Conservation (phyloP, 2,888 invertebrate species). For the Trissolcus brochymenae region DNA sequence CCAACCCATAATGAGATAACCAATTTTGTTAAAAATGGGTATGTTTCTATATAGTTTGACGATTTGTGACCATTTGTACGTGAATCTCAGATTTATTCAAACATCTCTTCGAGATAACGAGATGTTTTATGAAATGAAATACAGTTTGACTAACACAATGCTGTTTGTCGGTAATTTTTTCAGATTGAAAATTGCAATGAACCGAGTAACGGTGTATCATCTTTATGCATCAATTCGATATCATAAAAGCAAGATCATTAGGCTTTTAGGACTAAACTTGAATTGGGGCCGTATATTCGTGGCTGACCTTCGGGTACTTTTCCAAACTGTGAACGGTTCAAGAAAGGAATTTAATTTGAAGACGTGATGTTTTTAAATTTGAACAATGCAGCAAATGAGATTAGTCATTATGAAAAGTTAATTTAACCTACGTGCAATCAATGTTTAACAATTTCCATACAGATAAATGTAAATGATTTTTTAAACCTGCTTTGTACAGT, state of each 20-base stretch:
- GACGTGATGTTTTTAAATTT: slow-evolving; percentile 13
- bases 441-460: slow-evolving; percentile 33
- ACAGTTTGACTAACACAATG: background rate
- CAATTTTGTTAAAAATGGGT: too few species aligned
- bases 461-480: slow-evolving; percentile 42
- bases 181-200: background rate
- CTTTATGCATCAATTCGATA: slow-evolving; percentile 23
- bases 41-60: too few species aligned
- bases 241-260: slow-evolving; percentile 32
- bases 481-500: too few species aligned
- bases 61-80: background rate
- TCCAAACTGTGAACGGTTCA: slow-evolving; percentile 16
- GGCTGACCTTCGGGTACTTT: slow-evolving; percentile 33
- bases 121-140: background rate
- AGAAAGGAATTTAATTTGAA: slow-evolving; percentile 9
- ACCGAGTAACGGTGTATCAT: slow-evolving; percentile 2
- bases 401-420: background rate
- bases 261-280: slow-evolving; percentile 26
- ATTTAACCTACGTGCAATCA: slow-evolving; percentile 24
- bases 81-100: slow-evolving; percentile 1
- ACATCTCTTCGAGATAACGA: background rate
- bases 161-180: background rate
- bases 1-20: too few species aligned
- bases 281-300: slow-evolving; percentile 25
- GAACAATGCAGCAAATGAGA: background rate